These are phyloP conservation scores for Eidolon dupreanum DNA, from an alignment of 2,797 vertebrate species.

Conservation along the genomic window DNA sequence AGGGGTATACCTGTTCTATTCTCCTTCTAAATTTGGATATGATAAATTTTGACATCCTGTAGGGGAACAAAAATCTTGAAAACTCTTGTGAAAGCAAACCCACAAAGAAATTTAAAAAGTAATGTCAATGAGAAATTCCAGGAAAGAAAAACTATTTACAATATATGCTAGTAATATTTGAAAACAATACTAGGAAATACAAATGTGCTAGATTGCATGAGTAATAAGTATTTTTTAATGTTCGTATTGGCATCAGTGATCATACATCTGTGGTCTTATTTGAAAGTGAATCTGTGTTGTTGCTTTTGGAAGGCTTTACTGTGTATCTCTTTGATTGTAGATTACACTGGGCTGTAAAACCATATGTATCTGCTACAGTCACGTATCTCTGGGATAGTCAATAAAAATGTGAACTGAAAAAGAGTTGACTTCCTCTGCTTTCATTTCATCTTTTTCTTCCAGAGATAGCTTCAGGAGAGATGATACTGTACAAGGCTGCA, in stretches of 20 bases:
- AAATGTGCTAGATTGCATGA: conserved; percentile 52
- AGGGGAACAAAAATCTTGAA: conserved; percentile 53
- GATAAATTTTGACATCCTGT: conserved; percentile 47
- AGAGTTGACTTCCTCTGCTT: background rate
- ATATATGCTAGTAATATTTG: conserved; percentile 52
- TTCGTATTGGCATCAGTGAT: background rate
- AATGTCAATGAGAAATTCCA: conserved; percentile 51
- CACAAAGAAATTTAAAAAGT: conserved; percentile 39
- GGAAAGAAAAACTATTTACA: conserved; percentile 68
- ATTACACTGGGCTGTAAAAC: background rate
- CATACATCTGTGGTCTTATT: background rate
- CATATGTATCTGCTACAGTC: background rate
- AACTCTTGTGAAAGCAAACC: conserved; percentile 51
- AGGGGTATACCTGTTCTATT: conserved; percentile 22
- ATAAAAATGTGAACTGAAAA: conserved; percentile 1
- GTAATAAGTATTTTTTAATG: conserved; percentile 53
- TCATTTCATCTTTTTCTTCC: conserved; percentile 5
- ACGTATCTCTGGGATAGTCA: background rate
- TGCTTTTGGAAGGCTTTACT: background rate
- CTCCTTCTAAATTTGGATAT: conserved; percentile 60
- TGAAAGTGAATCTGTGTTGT: background rate
- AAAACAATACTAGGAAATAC: conserved; percentile 74
- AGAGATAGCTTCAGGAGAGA: background rate
- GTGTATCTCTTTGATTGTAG: background rate
- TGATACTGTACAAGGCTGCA: background rate